phyloP scores from a whole-genome alignment of 2,113 vertebrate genomes.

The Anhinga rufa region DNA sequence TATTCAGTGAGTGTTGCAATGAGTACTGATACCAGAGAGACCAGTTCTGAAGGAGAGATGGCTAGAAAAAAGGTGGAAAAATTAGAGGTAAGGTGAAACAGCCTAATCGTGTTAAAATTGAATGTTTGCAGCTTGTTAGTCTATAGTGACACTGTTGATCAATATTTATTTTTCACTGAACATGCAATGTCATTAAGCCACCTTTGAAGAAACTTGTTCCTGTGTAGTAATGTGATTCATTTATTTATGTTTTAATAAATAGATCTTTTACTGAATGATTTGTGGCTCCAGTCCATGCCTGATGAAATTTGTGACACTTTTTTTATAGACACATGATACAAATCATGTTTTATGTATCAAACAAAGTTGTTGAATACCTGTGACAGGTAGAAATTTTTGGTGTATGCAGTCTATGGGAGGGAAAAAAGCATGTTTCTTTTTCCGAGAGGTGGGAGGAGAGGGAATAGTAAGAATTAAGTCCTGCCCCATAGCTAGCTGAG shows the following conservation, averaged over 20 bases:
- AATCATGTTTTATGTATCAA: slow-evolving; percentile 28
- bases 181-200: not conserved
- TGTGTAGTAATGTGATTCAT: not conserved
- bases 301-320: slow-evolving; percentile 35
- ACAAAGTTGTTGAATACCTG: not conserved
- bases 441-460: not conserved
- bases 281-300: slow-evolving; percentile 1
- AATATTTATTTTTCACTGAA: slow-evolving; percentile 18
- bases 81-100: not conserved
- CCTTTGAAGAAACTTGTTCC: not conserved
- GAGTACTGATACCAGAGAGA: not conserved
- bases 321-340: slow-evolving; percentile 21
- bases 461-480: not conserved
- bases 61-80: not conserved
- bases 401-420: not conserved
- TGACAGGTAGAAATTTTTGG: slow-evolving; percentile 29
- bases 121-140: slow-evolving; percentile 9
- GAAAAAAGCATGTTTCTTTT: not conserved
- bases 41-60: not conserved
- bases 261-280: slow-evolving; percentile 10
- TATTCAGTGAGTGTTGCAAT: not conserved
- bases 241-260: slow-evolving; percentile 21
- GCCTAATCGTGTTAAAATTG: not conserved
- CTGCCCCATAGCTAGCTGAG: not conserved
- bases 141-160: not conserved